These are phyloP conservation scores for Henricia sp. DNA, from an alignment of 53 echinoderm and acorn worm genomes.

Conservation along the genomic window DNA sequence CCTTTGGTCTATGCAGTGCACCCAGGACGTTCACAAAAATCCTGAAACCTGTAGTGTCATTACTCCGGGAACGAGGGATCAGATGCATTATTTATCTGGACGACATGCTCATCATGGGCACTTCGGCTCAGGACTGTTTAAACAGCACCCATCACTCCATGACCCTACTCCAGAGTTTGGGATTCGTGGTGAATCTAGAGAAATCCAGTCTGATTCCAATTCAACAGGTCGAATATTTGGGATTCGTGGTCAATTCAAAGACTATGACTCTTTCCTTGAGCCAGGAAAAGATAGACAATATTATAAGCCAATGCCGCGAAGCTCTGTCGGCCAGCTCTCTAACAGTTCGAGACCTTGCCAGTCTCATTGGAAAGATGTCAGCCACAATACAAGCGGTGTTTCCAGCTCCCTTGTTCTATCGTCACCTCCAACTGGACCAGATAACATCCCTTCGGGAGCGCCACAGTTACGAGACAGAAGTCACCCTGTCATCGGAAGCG, in stretches of 20 bases:
- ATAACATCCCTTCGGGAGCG: too few relatives aligned
- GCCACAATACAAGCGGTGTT: too few relatives aligned
- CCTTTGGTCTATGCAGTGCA: background rate
- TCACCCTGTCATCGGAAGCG: too few relatives aligned
- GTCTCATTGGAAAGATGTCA: too few relatives aligned
- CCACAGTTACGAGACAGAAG: too few relatives aligned
- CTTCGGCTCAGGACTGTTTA: background rate
- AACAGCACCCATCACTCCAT: background rate
- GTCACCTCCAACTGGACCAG: too few relatives aligned
- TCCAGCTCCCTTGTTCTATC: too few relatives aligned
- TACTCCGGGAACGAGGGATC: background rate
- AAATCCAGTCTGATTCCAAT: background rate
- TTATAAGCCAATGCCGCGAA: too few relatives aligned
- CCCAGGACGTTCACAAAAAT: background rate
- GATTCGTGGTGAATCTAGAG: background rate
- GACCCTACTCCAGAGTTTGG: background rate
- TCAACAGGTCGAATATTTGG: background rate
- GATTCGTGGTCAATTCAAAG: background rate
- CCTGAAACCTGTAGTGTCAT: background rate
- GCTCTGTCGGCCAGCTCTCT: too few relatives aligned
- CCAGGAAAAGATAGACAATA: background rate
- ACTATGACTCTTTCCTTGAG: background rate
- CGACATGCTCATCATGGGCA: background rate
- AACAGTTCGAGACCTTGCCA: too few relatives aligned
- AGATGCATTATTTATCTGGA: background rate